Base-by-base conservation (phyloP, 2,113 vertebrate species). In the Rhinolophus sinicus region DNA sequence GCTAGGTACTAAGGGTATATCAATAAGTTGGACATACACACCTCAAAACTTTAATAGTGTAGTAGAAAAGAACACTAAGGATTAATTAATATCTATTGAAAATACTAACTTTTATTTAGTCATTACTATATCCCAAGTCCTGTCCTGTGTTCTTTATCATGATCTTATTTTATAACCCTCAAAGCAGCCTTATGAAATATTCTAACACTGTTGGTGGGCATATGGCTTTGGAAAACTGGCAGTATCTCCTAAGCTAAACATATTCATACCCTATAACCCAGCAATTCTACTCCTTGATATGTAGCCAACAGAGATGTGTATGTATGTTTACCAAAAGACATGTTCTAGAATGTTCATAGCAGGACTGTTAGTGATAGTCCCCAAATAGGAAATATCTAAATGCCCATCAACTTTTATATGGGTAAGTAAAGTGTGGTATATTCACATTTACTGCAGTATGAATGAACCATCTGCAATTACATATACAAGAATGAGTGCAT, bases 51-150 rank as follows among this genome's bases (percentile, higher is more conserved):
- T 40, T 22, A 56, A 13, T 44, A 69, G 16, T 56, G 4, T 44
- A 50, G 33, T 11, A 69, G 62, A 77, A 90, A 67, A 78, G 50
- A 70, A 30, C 35, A 54, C 33, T 70, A 26, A 16, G 18, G 52
- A 54, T 80, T 73, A 47, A 54, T 80, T 73, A 47, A 76, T 94
- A 86, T 77, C 60, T 77, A 18, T 26, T 62, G 54, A 30, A n/a
- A 83, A 87, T 21, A 40, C 13, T 87, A 47, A 86, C 67, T 69
- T 82, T 95, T 69, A 90, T 64, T 88, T 89, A 78, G 62, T 85
- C 28, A 50, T 82, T 94, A 62, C 21, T 62, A 5, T 69, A 56
- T 76, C 21, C 50, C 16, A 70, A 8, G 3, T 77, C 6, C 47
- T 77, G 7, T 28, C 33, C 65, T 82, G 58, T 60, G 33, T 58